These are phyloP conservation scores for Homalodisca vitripennis DNA, from an alignment of 1,140 invertebrate genomes.

Conservation along the genomic window DNA sequence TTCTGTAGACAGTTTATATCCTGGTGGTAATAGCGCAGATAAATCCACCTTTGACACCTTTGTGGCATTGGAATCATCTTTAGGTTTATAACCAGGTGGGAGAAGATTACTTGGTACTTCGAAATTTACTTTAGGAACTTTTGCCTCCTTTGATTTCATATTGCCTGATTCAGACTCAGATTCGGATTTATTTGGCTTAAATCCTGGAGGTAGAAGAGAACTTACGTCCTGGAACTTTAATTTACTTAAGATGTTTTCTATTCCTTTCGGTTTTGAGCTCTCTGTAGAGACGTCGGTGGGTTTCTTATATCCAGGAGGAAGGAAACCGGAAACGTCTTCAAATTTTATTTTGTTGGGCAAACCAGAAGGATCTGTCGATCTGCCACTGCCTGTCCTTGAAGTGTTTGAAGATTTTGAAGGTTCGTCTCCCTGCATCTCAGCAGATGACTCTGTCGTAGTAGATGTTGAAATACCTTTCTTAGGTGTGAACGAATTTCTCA, in stretches of 20 bases:
- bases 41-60: slow-evolving; percentile 59
- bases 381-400: slow-evolving; percentile 29
- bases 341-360: slow-evolving; percentile 49
- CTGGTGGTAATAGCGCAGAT: slow-evolving; percentile 57
- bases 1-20: slow-evolving; percentile 51
- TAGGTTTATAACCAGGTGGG: slow-evolving; percentile 45
- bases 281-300: slow-evolving; percentile 48
- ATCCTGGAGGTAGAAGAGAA: slow-evolving; percentile 53
- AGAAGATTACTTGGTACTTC: slow-evolving; percentile 49
- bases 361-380: slow-evolving; percentile 33
- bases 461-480: slow-evolving; percentile 52
- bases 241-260: slow-evolving; percentile 40
- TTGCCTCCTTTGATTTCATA: slow-evolving; percentile 56
- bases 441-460: slow-evolving; percentile 36
- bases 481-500: slow-evolving; percentile 52
- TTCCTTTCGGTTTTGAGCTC: slow-evolving; percentile 34
- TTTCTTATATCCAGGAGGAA: slow-evolving; percentile 65
- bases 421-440: slow-evolving; percentile 41
- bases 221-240: slow-evolving; percentile 46
- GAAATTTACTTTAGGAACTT: slow-evolving; percentile 50
- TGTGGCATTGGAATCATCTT: slow-evolving; percentile 35
- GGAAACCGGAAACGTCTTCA: slow-evolving; percentile 58
- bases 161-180: slow-evolving; percentile 38
- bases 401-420: slow-evolving; percentile 25
- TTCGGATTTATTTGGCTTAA: slow-evolving; percentile 49